Evolutionary conservation across 2,113 vertebrate genomes (phyloP).

Genomic region (Hemibagrus wyckioides): DNA sequence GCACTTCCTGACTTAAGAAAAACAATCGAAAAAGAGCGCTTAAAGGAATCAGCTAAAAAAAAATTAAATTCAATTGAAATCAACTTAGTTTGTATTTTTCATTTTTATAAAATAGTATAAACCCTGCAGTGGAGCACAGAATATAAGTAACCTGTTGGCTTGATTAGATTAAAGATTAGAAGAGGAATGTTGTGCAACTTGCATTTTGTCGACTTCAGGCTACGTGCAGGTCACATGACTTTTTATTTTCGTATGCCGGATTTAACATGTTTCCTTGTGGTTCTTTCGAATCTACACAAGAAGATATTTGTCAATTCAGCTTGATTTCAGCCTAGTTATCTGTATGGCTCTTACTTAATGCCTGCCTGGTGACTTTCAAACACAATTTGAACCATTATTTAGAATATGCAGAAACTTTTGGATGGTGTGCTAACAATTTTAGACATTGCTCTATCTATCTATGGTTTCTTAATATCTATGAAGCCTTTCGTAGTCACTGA

Average conservation of each 20-base stretch:
- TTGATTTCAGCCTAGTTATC: background rate
- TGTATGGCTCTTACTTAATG: background rate
- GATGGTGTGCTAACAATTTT: background rate
- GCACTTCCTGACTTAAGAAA: background rate
- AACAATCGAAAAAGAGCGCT: background rate
- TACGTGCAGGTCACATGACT: background rate
- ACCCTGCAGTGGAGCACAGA: background rate
- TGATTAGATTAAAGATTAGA: conserved; percentile 7
- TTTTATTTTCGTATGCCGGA: conserved; percentile 10
- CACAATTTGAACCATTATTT: background rate
- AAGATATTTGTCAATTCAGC: background rate
- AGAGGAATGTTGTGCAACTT: conserved; percentile 6
- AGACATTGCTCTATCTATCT: background rate
- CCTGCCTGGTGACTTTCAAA: background rate
- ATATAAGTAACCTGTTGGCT: background rate
- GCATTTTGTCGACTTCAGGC: background rate
- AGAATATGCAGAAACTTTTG: background rate
- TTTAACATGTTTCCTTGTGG: background rate
- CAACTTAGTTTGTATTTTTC: background rate
- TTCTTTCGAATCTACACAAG: background rate
- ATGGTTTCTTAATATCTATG: background rate
- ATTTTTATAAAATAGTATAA: background rate
- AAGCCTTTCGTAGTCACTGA: background rate
- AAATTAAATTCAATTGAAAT: background rate
- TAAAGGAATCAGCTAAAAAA: background rate